Evolutionary conservation across 2,888 invertebrate species (phyloP).

Genomic region (Ischnura elegans): DNA sequence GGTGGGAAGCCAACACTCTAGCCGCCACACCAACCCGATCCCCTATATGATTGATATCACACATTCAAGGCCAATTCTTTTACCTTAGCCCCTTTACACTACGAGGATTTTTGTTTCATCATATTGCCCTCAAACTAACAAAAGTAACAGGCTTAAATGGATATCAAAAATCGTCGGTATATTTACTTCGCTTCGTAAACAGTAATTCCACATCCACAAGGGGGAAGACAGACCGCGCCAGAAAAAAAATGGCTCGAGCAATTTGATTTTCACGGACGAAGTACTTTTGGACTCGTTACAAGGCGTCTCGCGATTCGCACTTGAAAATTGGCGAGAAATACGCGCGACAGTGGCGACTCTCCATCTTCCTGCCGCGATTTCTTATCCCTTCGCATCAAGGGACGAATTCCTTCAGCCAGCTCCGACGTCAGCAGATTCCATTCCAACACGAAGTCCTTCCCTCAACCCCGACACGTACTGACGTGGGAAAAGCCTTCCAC

Average conservation of each 20-base stretch:
- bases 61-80: too few species aligned
- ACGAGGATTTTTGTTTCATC: too few species aligned
- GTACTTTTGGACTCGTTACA: neutral
- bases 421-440: neutral
- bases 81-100: too few species aligned
- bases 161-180: too few species aligned
- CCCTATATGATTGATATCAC: too few species aligned
- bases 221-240: neutral
- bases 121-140: too few species aligned
- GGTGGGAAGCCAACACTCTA: too few species aligned
- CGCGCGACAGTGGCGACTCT: neutral
- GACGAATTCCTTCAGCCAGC: neutral
- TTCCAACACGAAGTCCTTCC: neutral
- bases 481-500: too few species aligned
- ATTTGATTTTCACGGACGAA: constrained; percentile 7
- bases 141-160: too few species aligned
- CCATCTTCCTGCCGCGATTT: neutral
- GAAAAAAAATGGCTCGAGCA: neutral
- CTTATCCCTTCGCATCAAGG: neutral
- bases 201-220: neutral
- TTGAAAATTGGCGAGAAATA: constrained; percentile 18
- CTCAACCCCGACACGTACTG: neutral
- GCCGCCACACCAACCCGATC: too few species aligned
- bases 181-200: too few species aligned
- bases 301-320: neutral